Evolutionary conservation across 2,888 invertebrate species (phyloP).

Genomic region (Acleris cristana): DNA sequence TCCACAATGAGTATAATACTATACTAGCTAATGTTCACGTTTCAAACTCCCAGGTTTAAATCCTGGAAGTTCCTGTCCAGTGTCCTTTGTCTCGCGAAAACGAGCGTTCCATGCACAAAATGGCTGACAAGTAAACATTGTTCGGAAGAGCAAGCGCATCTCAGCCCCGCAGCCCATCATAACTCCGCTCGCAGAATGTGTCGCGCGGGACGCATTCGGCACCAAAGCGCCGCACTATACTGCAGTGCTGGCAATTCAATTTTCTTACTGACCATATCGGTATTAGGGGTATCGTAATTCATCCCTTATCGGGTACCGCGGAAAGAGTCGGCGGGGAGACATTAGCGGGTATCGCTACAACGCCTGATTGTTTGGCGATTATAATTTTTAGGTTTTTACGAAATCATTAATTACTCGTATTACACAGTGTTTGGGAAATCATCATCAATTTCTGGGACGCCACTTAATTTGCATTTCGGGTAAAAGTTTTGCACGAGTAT

Average conservation of each 20-base stretch:
- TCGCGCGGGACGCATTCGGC: conserved; percentile 75
- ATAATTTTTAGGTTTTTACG: neutral
- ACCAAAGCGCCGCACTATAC: conserved; percentile 71
- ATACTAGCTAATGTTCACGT: conserved; percentile 10
- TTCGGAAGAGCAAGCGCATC: conserved; percentile 20
- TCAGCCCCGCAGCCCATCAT: conserved; percentile 56
- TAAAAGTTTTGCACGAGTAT: no score
- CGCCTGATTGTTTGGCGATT: conserved; percentile 28
- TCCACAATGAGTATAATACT: conserved; percentile 36
- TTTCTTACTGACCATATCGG: conserved; percentile 76
- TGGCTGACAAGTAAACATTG: conserved; percentile 32
- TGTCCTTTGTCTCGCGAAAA: conserved; percentile 21
- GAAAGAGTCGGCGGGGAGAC: conserved; percentile 32
- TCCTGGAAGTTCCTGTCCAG: conserved; percentile 9
- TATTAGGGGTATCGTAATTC: conserved; percentile 53
- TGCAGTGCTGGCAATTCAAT: conserved; percentile 71
- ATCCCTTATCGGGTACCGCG: conserved; percentile 25
- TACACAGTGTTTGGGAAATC: no score
- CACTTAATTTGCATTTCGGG: no score
- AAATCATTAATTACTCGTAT: no score
- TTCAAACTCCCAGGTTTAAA: conserved; percentile 16
- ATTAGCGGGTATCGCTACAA: conserved; percentile 28
- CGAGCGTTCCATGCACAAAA: conserved; percentile 36
- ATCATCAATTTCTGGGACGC: no score
- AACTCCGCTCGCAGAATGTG: conserved; percentile 61